Evolutionary conservation across 2,888 invertebrate species (phyloP).

Genomic region (Meiosimyza platycephala): DNA sequence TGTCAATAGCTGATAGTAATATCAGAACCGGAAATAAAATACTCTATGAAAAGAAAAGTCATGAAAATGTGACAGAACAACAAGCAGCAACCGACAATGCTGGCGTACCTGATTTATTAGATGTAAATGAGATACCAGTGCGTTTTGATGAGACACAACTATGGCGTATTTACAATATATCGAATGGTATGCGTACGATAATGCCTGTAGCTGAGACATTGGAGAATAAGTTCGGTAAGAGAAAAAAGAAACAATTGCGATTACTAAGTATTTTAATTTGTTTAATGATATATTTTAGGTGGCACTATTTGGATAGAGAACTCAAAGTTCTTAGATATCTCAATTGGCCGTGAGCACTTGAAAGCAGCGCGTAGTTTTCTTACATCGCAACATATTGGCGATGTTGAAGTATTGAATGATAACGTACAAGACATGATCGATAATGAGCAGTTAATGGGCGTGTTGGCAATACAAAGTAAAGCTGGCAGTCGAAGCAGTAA

Average conservation of each 20-base stretch:
- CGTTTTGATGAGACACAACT: conserved; percentile 61
- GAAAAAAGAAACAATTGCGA: neutral
- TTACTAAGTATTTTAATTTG: neutral
- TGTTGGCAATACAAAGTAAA: conserved; percentile 64
- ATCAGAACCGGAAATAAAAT: conserved; percentile 49
- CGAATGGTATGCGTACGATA: conserved; percentile 49
- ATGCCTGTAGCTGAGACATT: conserved; percentile 54
- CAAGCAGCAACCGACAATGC: neutral
- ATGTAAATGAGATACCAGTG: conserved; percentile 56
- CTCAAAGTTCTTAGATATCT: conserved; percentile 72
- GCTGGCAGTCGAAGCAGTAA: conserved; percentile 68
- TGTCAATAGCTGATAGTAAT: conserved; percentile 41
- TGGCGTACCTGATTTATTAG: conserved; percentile 39
- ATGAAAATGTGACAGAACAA: conserved; percentile 34
- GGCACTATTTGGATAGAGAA: conserved; percentile 65
- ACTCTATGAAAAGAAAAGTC: conserved; percentile 46
- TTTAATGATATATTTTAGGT: conserved; percentile 44
- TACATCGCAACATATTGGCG: conserved; percentile 72
- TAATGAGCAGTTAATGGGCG: conserved; percentile 73
- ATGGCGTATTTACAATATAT: conserved; percentile 64
- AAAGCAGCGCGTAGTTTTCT: conserved; percentile 74
- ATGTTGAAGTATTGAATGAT: conserved; percentile 73
- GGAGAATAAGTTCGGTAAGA: conserved; percentile 58
- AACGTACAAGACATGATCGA: conserved; percentile 83
- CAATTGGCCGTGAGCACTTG: conserved; percentile 74